Evolutionary conservation across 2,797 vertebrate genomes (phyloP).

Genomic region (Esox masquinongy): DNA sequence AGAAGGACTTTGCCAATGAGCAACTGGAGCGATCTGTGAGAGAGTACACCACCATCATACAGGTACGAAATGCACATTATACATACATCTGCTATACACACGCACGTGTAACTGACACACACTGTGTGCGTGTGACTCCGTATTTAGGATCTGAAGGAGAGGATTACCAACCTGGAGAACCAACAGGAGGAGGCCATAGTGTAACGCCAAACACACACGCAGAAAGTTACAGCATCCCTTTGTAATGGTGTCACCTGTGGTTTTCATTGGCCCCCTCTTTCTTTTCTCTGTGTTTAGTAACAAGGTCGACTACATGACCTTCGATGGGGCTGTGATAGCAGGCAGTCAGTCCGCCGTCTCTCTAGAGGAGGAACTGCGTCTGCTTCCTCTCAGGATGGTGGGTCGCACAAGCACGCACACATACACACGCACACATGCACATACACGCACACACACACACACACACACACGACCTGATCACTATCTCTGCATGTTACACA

Average conservation of each 20-base stretch:
- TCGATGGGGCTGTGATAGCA: constrained; percentile 1
- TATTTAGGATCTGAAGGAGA: constrained; percentile 36
- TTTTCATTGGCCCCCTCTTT: neutral
- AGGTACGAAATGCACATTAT: constrained; percentile 21
- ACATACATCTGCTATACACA: neutral
- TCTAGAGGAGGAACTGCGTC: constrained; percentile 36
- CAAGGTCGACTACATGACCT: constrained; percentile 31
- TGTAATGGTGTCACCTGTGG: neutral
- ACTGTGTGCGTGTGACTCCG: neutral
- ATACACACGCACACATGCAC: no score
- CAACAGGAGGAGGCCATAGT: constrained; percentile 35
- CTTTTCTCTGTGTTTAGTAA: constrained; percentile 11
- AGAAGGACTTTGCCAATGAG: constrained; percentile 33
- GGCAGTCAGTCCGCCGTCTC: constrained; percentile 12
- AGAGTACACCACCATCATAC: constrained; percentile 31
- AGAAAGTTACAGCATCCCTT: neutral
- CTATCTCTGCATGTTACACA: no score
- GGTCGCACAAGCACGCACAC: constrained; percentile 9
- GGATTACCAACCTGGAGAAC: constrained; percentile 33
- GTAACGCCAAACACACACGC: constrained; percentile 18
- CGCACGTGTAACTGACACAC: neutral
- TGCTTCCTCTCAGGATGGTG: constrained; percentile 8
- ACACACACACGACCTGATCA: no score
- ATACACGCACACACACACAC: no score
- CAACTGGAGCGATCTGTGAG: constrained; percentile 29